Base-by-base conservation (phyloP, 2,113 vertebrate genomes). In the Gracilinanus agilis region DNA sequence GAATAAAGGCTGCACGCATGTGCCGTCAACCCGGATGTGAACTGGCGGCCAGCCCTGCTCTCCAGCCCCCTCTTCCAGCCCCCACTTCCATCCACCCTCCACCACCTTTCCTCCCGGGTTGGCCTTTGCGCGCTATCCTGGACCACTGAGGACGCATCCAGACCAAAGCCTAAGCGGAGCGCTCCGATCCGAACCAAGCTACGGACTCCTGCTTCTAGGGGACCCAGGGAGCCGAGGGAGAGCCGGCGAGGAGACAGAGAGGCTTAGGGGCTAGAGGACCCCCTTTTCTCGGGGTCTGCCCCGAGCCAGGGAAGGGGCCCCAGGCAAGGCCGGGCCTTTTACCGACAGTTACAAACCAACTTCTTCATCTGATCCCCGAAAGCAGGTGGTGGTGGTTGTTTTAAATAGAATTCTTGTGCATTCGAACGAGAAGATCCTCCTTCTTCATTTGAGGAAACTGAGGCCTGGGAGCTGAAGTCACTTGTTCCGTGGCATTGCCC, bases 1-100 rank as follows among this genome's bases (percentile, higher is more conserved):
- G 99, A 99, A 99, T 99, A 99, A 98, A 98, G 98, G 97, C 98
- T 99, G 98, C 99, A 99, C 98, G 99, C 99, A 99, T 99, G 99
- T 99, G 98, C 99, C 97, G 98, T 98, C 98, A 99, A 99, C 98
- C 99, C 99, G 99, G 99, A 99, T 99, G 99, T 99, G 98, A 98
- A 96, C 95, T 92, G 90, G 56, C 90, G 49, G 49, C 40, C 0
- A 54, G 88, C 96, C 27, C 90, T 34, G 24, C 53, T 54, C 55
- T 91, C 88, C 90, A 90, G 95, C 92, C 94, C 90, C 94, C 90
- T 88, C 56, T 95, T 54, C 90, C 54, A 89, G 44, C 24, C 53
- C 96, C 90, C n/a, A 10, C 6, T 6, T 58, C 27, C 44, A 83
- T 24, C 29, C 44, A 6, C 24, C 24, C 54, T 55, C 92, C 53